Evolutionary conservation across 2,113 vertebrate genomes (phyloP), one percentile per base, ranked within the genome.

Genomic region (Formicarius rufipectus): DNA sequence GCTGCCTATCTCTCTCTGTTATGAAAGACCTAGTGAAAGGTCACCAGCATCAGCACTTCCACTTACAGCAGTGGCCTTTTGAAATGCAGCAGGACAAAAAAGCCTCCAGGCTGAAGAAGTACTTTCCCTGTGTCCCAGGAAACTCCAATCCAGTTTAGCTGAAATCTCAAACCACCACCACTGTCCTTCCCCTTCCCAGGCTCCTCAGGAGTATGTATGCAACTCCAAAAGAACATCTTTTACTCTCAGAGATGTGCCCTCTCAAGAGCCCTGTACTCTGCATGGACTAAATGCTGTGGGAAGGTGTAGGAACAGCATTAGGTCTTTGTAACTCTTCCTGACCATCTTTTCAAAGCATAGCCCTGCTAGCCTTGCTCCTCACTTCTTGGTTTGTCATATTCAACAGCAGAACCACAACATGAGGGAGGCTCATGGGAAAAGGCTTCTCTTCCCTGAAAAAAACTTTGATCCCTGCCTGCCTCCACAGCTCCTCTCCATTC

Each of bases 1-100:
- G 79, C 60, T 92, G 87, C 87, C 85, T 95, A 86, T 92, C 75
- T 66, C 44, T 86, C 87, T 75, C 67, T 91, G 84, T 87, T 96
- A 94, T 30, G 69, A 89, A 94, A 96, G 87, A 93, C 78, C 77
- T 64, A 77, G 75, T 68, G 81, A 93, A 96, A 96, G 93, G 96
- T 97, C 92, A 96, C 40, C 68, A 81, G 85, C 76, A 92, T 77
- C 93, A 94, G 88, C 92, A 88, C 74, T 93, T 94, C 82, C 85
- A 90, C 91, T 93, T 74, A 60, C 68, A 68, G 85, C 79, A 95
- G 64, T 39, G 93, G 55, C 39, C 68, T 68, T 95, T 94, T 96
- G 90, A 96, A 93, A 96, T 88, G 74, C 63, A 90, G 82, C 33
- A 91, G 76, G 79, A 90, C 76, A 67, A 71, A 90, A 93, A 96